Evolutionary conservation across 2,113 vertebrate genomes (phyloP), one percentile per base, ranked within the genome.

Genomic region (Scomber japonicus): DNA sequence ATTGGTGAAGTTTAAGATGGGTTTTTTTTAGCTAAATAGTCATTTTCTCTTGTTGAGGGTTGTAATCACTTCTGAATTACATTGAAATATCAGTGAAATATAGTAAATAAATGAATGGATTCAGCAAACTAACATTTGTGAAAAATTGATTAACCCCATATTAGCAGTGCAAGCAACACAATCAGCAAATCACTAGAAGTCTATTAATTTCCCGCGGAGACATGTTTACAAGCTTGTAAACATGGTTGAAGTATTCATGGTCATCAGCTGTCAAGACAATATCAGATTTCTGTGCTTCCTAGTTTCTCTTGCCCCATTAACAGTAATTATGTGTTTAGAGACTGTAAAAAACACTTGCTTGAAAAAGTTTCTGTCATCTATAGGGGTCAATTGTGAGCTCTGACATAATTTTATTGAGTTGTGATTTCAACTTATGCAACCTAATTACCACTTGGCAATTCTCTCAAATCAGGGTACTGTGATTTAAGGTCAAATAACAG

Each of bases 161-260:
- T 51, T 54, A 59, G 69, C 53, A 72, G 40, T 49, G 53, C 46
- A 56, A 40, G 51, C 27, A 60, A 75, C 46, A 78, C 35, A 80
- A 62, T 79, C 67, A 77, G 21, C 55, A 67, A 76, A 75, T 69
- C 75, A 65, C 59, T 55, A 15, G 17, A 80, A 44, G 75, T 85
- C 59, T 0, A 40, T 69, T 75, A 44, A 51, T 51, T 49, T 19
- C 59, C 57, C 2, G 48, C 60, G 56, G 64, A 77, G 53, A 35
- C 50, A 48, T 40, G 73, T 63, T 55, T 56, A 82, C 71, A 77
- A 53, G 49, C 81, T 48, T 62, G 48, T 67, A 57, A 78, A 67
- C 63, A 57, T 62, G 69, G 24, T 54, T 81, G 15, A 71, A 62
- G 54, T 82, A 13, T 45, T 66, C 1, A 3, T 11, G 46, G 55